These are phyloP conservation scores for Helarctos malayanus DNA, from an alignment of 2,797 vertebrate genomes.

Conservation along the genomic window DNA sequence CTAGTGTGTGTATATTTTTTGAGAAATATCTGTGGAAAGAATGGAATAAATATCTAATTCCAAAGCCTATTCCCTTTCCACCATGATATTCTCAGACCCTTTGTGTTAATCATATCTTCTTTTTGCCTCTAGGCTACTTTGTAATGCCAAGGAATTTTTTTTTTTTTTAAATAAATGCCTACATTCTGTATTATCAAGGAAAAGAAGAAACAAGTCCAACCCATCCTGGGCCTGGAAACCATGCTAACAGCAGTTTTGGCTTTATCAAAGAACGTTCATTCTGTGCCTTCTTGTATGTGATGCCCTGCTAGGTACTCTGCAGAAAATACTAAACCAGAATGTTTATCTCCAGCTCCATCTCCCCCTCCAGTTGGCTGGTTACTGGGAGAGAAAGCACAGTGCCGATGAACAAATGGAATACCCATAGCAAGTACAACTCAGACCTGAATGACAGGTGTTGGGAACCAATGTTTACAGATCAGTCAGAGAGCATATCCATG, in stretches of 20 bases:
- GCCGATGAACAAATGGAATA: background rate
- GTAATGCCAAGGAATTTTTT: background rate
- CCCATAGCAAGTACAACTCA: rapidly evolving
- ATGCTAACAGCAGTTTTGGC: background rate
- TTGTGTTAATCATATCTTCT: background rate
- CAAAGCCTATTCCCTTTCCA: background rate
- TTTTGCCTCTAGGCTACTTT: background rate
- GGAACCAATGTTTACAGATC: background rate
- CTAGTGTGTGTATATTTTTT: background rate
- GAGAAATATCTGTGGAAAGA: background rate
- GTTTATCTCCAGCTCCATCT: background rate
- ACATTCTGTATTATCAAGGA: background rate
- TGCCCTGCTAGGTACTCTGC: background rate
- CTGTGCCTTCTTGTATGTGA: background rate
- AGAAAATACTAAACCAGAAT: background rate
- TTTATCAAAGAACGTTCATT: constrained; percentile 1
- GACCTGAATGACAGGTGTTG: background rate
- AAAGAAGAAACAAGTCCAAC: background rate
- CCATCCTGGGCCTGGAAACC: background rate
- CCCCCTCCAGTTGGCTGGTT: background rate
- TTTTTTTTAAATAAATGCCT: background rate
- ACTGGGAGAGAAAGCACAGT: background rate
- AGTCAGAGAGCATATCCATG: background rate
- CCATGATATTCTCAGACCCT: background rate
- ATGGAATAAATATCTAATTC: background rate